phyloP scores from a whole-genome alignment of 2,888 invertebrate species.

The Flexamia atlantica region DNA sequence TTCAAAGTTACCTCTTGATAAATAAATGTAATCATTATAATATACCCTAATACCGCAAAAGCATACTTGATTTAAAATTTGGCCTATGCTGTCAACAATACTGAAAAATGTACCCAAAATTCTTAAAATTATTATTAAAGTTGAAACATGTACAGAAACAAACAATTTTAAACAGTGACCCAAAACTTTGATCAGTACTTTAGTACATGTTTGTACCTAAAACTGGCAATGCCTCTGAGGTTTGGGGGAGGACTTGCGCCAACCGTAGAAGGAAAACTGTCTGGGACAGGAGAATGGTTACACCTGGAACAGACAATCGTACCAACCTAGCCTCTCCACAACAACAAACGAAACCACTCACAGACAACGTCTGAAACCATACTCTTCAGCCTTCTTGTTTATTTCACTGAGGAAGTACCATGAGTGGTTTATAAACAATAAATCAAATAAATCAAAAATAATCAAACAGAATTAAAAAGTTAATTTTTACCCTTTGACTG shows the following conservation, averaged over 20 bases:
- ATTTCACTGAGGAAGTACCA: neutral
- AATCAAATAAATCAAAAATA: neutral
- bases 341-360: neutral
- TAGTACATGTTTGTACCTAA: conserved; percentile 83
- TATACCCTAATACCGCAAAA: too few species aligned
- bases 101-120: too few species aligned
- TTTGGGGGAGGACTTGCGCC: conserved; percentile 99
- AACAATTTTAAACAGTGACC: conserved; percentile 33
- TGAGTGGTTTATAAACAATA: neutral
- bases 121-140: too few species aligned
- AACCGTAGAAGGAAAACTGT: conserved; percentile 99
- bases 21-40: too few species aligned
- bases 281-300: conserved; percentile 99
- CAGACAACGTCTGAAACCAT: neutral
- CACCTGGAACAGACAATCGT: conserved; percentile 87
- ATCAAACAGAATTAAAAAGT: neutral
- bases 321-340: conserved; percentile 52
- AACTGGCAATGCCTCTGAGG: conserved; percentile 99
- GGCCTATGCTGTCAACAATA: too few species aligned
- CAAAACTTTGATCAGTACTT: conserved; percentile 63
- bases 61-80: too few species aligned
- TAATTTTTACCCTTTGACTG: too few species aligned
- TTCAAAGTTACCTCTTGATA: too few species aligned
- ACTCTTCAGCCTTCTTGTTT: neutral
- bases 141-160: neutral